Evolutionary conservation across 1,140 invertebrate species (phyloP), one percentile per base, ranked within the genome.

Genomic region (Brachionus plicatilis): DNA sequence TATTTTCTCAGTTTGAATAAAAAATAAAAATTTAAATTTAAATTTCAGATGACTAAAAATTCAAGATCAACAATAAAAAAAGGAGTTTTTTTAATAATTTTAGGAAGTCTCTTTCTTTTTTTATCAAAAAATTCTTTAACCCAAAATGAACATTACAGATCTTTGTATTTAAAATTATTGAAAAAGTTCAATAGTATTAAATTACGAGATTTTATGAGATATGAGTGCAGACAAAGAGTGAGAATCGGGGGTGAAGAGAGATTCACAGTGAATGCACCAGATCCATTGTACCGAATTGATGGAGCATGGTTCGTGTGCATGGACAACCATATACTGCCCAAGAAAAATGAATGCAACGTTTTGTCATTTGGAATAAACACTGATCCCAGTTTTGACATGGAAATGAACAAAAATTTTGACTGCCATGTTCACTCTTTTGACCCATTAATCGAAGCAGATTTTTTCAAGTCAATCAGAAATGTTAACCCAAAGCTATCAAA

Each of bases 291-390:
- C n/a, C 37, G 70, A 9, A 33, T 72, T 43, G 70, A 72, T 9
- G 70, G 70, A 41, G 24, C 70, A 41, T 72, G 70, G 70, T 72
- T 72, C 20, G 70, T 72, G 14, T 72, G 70, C 70, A 43, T 72
- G 37, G 70, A 72, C 24, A 29, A 8, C 6, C 6, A 41, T 8
- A 5, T 72, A 20, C 9, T n/a, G 24, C 70, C 29, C 9, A 72
- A 7, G 5, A 72, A 33, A 24, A 47, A 1, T 24, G 24, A 33
- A 12, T 72, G 70, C 20, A 47, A n/a, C 4, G 70, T 72, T 17
- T 11, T 72, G 24, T 43, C 37, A 6, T 47, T 72, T 41, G 70
- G 70, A 72, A 72, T 72, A 33, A 72, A 72, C 70, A 41, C 7
- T n/a, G 70, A 72, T 20, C 70, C 70, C 1, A 24, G n/a, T 24